Percentiles rank a stretch among this genome's conserved stretches.
Evolutionary conservation across 1,140 invertebrate genomes (phyloP).

Genomic region (Eupristina koningsbergeri): DNA sequence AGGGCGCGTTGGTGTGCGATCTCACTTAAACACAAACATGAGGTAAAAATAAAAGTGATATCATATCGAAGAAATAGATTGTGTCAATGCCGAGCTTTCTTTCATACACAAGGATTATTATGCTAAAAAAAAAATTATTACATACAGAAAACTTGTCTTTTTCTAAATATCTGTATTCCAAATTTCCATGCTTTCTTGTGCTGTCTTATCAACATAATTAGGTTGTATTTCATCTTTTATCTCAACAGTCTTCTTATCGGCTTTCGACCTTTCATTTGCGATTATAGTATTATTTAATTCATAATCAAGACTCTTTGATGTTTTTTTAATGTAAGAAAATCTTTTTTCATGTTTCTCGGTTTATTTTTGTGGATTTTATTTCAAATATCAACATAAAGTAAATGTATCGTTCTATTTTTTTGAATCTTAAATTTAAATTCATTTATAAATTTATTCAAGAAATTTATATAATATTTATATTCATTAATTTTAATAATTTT

Average conservation of each 20-base stretch:
- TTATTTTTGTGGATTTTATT: not conserved
- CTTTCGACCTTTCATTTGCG: not conserved
- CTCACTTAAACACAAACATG: not conserved
- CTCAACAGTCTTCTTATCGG: constrained; percentile 28
- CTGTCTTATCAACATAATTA: constrained; percentile 24
- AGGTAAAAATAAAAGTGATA: not conserved
- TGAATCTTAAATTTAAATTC: not conserved
- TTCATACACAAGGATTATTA: too few relatives aligned
- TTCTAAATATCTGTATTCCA: not conserved
- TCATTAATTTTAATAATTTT: too few relatives aligned
- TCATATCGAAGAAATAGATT: not conserved
- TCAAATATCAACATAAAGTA: not conserved
- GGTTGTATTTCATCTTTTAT: constrained; percentile 10
- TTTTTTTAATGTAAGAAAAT: not conserved
- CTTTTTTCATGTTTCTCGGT: not conserved
- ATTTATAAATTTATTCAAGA: not conserved
- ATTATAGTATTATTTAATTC: not conserved
- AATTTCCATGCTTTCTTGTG: not conserved
- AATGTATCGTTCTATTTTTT: not conserved
- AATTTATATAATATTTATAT: not conserved
- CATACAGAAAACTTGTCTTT: not conserved
- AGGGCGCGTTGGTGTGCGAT: not conserved
- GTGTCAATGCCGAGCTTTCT: not conserved
- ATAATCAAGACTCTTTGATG: constrained; percentile 8
- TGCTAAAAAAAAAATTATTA: not conserved